These are phyloP conservation scores for Drosophila pallidifrons DNA, from an alignment of 1,140 invertebrate species.

Conservation along the genomic window DNA sequence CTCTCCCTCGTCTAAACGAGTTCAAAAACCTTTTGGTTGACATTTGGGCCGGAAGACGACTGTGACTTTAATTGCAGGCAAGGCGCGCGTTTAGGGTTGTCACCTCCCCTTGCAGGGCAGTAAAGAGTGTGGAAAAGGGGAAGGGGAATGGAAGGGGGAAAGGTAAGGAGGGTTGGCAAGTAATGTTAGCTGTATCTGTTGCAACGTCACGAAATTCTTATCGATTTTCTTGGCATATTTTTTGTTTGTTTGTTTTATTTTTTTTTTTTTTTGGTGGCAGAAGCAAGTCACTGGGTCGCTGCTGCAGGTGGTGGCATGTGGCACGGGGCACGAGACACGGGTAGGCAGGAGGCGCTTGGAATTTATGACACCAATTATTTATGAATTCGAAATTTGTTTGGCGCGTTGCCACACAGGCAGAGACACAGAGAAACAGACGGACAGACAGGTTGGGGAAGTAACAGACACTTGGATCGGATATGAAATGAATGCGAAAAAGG, in stretches of 20 bases:
- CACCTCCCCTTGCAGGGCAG: neutral
- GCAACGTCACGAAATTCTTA: slow-evolving; percentile 58
- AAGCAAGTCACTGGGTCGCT: slow-evolving; percentile 74
- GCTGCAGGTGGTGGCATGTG: neutral
- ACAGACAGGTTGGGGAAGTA: slow-evolving; percentile 8
- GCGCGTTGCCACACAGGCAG: slow-evolving; percentile 58
- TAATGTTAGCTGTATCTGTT: slow-evolving; percentile 16
- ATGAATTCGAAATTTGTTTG: slow-evolving; percentile 82
- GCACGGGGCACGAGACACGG: neutral
- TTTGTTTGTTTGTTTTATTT: slow-evolving; percentile 27
- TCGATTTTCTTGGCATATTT: slow-evolving; percentile 63
- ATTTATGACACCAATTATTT: slow-evolving; percentile 83
- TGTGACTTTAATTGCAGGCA: slow-evolving; percentile 66
- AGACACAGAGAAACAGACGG: too few species aligned
- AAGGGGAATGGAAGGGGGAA: neutral
- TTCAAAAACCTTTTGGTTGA: slow-evolving; percentile 81
- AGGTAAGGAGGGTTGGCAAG: neutral
- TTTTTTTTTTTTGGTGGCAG: slow-evolving; percentile 43
- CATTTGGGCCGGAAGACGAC: slow-evolving; percentile 74
- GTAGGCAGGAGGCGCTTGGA: neutral
- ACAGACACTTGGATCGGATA: slow-evolving; percentile 40
- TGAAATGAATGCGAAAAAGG: slow-evolving; percentile 41
- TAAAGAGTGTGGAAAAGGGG: neutral
- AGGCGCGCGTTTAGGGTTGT: slow-evolving; percentile 7
- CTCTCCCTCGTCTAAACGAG: slow-evolving; percentile 19